Percentiles rank a stretch among this genome's conserved stretches.
Evolutionary conservation across 2,888 invertebrate genomes (phyloP).

Genomic region (Mongoloraphidia duomilia): DNA sequence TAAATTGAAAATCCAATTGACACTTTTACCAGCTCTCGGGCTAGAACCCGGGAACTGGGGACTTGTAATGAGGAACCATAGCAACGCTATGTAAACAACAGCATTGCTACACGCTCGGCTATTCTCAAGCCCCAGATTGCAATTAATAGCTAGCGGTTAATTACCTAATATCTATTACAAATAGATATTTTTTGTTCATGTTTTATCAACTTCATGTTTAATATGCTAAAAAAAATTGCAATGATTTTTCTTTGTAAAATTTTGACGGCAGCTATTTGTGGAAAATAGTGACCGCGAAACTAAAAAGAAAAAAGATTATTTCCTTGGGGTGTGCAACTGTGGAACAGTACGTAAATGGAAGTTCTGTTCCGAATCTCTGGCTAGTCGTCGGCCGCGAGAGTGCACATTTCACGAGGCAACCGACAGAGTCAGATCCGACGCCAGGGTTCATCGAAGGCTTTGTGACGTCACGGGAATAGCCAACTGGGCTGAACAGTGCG

Average conservation of each 20-base stretch:
- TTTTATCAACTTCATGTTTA: too few species aligned
- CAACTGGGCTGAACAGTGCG: conserved; percentile 19
- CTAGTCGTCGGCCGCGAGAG: conserved; percentile 20
- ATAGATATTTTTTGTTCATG: too few species aligned
- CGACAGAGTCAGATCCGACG: conserved; percentile 17
- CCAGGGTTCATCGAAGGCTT: conserved; percentile 29
- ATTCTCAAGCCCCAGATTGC: too few species aligned
- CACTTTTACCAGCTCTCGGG: too few species aligned
- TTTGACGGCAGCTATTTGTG: conserved; percentile 21
- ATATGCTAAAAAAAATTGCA: neutral
- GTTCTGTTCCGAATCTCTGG: conserved; percentile 26
- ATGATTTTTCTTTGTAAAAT: neutral
- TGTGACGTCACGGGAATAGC: conserved; percentile 29
- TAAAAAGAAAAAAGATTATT: conserved; percentile 23
- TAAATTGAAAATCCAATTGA: too few species aligned
- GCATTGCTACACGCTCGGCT: too few species aligned
- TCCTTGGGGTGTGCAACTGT: conserved; percentile 29
- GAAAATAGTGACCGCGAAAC: conserved; percentile 19
- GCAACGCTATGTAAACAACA: too few species aligned
- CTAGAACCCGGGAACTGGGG: too few species aligned
- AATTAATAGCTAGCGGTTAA: too few species aligned
- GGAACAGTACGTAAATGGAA: conserved; percentile 27
- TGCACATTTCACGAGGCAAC: conserved; percentile 25
- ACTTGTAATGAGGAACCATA: too few species aligned
- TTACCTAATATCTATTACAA: too few species aligned